These are phyloP conservation scores for Perithous albicinctus DNA, from an alignment of 2,888 invertebrate genomes.

Conservation along the genomic window DNA sequence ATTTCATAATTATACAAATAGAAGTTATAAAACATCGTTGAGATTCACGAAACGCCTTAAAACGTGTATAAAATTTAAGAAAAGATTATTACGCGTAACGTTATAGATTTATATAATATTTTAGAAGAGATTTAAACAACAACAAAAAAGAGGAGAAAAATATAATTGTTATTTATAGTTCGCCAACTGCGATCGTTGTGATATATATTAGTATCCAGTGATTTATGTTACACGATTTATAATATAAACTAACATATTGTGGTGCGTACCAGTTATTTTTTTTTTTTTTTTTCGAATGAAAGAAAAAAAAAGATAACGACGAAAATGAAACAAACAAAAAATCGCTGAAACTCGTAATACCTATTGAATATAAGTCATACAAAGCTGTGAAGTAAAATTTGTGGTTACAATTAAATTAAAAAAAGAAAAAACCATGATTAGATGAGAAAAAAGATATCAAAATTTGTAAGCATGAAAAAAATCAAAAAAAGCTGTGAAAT, in stretches of 20 bases:
- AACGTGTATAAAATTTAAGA: constrained; percentile 28
- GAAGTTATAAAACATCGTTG: constrained; percentile 65
- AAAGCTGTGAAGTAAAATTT: too few relatives aligned
- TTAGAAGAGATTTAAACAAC: background rate
- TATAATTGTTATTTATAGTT: constrained; percentile 25
- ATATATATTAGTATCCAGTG: constrained; percentile 44
- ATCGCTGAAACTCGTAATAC: background rate
- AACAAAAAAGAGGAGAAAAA: background rate
- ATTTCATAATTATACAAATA: constrained; percentile 11
- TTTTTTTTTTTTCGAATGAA: too few relatives aligned
- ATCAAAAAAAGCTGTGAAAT: too few relatives aligned
- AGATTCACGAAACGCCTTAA: constrained; percentile 73
- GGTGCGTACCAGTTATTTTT: background rate
- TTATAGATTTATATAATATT: constrained; percentile 56
- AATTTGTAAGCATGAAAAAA: too few relatives aligned
- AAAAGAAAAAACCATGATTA: too few relatives aligned
- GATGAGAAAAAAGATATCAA: too few relatives aligned
- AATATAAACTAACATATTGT: background rate
- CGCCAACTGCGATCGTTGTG: constrained; percentile 42
- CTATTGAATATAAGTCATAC: too few relatives aligned
- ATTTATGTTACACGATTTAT: constrained; percentile 41
- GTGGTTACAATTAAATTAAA: too few relatives aligned
- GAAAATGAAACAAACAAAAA: too few relatives aligned
- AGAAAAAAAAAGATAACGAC: too few relatives aligned
- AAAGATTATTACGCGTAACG: constrained; percentile 32